Evolutionary conservation across 2,797 vertebrate genomes (phyloP), one percentile per base, ranked within the genome.

Genomic region (Bovichtus diacanthus): DNA sequence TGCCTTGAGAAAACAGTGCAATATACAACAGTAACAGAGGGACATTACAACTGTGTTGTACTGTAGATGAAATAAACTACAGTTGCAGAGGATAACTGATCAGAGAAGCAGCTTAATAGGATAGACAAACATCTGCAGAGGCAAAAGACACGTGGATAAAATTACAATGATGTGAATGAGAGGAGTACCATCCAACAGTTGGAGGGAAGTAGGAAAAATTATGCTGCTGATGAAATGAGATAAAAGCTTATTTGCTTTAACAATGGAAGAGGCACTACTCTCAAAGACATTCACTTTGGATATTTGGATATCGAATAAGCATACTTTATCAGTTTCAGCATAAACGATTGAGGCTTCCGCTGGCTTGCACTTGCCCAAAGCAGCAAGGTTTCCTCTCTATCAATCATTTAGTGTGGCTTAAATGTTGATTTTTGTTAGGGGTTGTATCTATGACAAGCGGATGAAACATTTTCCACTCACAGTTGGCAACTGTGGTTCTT

Each of bases 341-440:
- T 18, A 16, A 67, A 19, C 5, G 1, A 31, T 31, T 34, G 31
- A 9, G 31, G 18, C 12, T 19, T 1, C 5, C 1, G 39, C 21
- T 47, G 51, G 18, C 38, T 19, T 49, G 29, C 5, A 12, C 46
- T 74, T 16, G n/a, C 46, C 64, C 15, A 1, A 44, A 65, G 51
- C 46, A 8, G n/a, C 15, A n/a, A 49, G 7, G 68, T 76, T 76
- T 79, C 70, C 74, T 76, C 29, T 62, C 53, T 70, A 63, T 75
- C 70, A 75, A 1, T 78, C 78, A 75, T 54, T 44, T 8, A 44
- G 13, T 11, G 2, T 1, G 2, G 61, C 27, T 43, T 49, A 54
- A 46, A 3, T 34, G 59, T 16, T 55, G 44, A 49, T 70, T 66
- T 72, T 60, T 9, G 16, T 18, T 11, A 51, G 21, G 39, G 19